Conservation (phyloP, 2,113 vertebrate species). For the Todiramphus chloris region DNA sequence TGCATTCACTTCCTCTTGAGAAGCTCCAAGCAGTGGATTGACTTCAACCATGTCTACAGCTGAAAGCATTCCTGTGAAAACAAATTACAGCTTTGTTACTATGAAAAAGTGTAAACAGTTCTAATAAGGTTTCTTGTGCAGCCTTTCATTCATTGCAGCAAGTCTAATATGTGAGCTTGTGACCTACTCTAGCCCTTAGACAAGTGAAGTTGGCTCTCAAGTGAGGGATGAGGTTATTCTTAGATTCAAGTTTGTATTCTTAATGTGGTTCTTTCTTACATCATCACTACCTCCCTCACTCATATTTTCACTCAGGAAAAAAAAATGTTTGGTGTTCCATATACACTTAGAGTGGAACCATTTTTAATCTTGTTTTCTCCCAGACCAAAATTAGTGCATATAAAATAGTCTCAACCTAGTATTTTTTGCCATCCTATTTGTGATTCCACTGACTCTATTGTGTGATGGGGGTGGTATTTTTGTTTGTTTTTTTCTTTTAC, state of each 20-base stretch:
- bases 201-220: not conserved
- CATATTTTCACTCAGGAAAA: not conserved
- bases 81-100: not conserved
- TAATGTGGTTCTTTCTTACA: not conserved
- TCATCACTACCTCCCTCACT: not conserved
- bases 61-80: conserved; percentile 87
- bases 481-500: not conserved
- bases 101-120: not conserved
- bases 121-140: not conserved
- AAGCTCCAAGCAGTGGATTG: conserved; percentile 86
- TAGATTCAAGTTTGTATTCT: not conserved
- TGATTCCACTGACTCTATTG: not conserved
- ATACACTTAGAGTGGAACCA: not conserved
- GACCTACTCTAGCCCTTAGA: not conserved
- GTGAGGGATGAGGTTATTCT: not conserved
- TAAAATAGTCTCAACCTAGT: not conserved
- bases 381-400: not conserved
- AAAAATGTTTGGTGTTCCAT: not conserved
- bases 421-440: not conserved
- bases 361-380: not conserved
- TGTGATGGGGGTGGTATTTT: not conserved
- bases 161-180: not conserved
- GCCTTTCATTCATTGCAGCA: not conserved
- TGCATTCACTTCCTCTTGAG: conserved; percentile 82
- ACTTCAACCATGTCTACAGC: conserved; percentile 96